Evolutionary conservation across 2,113 vertebrate species (phyloP).

Genomic region (Tachycineta bicolor): DNA sequence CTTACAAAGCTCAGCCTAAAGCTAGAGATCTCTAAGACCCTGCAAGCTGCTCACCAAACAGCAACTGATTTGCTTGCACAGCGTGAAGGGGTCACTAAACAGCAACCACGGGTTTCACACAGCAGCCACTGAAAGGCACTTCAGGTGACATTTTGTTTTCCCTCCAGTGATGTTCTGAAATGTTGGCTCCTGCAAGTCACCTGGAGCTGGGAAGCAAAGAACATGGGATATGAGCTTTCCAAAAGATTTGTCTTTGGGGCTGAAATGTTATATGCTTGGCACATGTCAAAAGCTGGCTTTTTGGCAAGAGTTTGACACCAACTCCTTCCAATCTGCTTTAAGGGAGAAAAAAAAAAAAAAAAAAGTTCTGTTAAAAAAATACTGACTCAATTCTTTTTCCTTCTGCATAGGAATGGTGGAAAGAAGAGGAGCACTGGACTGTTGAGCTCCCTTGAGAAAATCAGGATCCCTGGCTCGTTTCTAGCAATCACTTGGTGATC

Average conservation of each 20-base stretch:
- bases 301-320: neutral
- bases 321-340: neutral
- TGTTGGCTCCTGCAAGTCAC: neutral
- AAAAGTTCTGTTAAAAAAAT: conserved; percentile 8
- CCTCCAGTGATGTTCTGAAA: neutral
- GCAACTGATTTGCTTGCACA: neutral
- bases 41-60: neutral
- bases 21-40: neutral
- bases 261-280: neutral
- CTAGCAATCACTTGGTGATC: neutral
- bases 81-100: neutral
- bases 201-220: neutral
- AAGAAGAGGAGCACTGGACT: neutral
- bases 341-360: neutral
- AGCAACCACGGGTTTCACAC: neutral
- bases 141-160: neutral
- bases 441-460: neutral
- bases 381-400: neutral
- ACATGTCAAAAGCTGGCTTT: neutral
- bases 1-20: neutral
- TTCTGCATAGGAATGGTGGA: neutral
- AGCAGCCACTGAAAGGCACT: neutral
- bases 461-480: neutral
- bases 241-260: neutral
- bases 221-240: neutral